These are phyloP conservation scores for Heloderma charlesbogerti DNA, from an alignment of 2,113 vertebrate genomes.

Conservation along the genomic window DNA sequence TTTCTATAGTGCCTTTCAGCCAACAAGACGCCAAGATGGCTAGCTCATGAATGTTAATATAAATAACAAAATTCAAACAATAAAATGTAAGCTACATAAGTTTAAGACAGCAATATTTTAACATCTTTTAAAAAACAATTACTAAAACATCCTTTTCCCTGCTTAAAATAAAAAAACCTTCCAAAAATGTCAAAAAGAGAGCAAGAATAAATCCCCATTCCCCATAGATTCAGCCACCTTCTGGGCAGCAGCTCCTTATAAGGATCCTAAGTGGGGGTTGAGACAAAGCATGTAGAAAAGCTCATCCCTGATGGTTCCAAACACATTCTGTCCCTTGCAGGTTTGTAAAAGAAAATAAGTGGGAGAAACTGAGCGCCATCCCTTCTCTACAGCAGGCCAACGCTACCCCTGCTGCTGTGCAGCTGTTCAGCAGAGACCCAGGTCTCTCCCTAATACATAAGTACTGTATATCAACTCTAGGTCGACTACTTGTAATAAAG, in stretches of 20 bases:
- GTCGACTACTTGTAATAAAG: not conserved
- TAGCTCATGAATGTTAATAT: too few species aligned
- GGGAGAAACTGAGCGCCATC: not conserved
- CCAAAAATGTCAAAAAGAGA: too few species aligned
- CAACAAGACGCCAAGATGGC: not conserved
- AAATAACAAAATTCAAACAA: too few species aligned
- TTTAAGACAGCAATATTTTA: too few species aligned
- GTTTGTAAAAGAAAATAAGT: not conserved
- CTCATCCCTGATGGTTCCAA: not conserved
- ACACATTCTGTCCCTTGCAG: not conserved
- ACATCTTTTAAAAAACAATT: not conserved
- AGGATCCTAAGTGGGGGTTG: not conserved
- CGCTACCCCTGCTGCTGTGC: not conserved
- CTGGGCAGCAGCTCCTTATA: not conserved
- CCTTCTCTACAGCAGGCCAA: not conserved
- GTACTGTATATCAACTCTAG: not conserved
- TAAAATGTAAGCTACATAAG: too few species aligned
- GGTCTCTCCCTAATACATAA: not conserved
- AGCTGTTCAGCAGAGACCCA: not conserved
- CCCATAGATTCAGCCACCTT: not conserved
- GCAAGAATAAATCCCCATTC: too few species aligned
- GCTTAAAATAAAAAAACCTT: not conserved
- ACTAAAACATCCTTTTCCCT: not conserved
- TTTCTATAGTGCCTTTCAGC: not conserved
- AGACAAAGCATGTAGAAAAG: not conserved